Evolutionary conservation across 2,797 vertebrate species (phyloP), one percentile per base, ranked within the genome.

Genomic region (Antennarius maculatus): DNA sequence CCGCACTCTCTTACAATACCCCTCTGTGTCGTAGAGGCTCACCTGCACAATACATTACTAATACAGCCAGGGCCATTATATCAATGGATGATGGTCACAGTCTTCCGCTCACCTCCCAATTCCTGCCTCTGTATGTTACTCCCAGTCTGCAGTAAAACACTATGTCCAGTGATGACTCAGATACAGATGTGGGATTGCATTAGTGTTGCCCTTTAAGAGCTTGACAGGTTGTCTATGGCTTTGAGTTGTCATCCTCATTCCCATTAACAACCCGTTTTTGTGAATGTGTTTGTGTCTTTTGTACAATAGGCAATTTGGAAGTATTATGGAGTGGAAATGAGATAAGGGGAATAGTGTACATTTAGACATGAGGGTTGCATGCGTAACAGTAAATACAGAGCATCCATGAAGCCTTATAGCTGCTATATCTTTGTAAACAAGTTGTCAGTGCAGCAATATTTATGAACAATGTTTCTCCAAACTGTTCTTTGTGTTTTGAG

Each of bases 171-270:
- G 76, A 84, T 75, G 82, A 78, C 80, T 83, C 84, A 90, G 89
- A 92, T 91, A 89, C 90, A 92, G 87, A 90, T 88, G 89, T 89
- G 90, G 89, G 88, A 92, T 92, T 88, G 83, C 87, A 90, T 93
- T 91, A 92, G 90, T 73, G 79, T 82, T 86, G 89, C 88, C 83
- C 82, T 88, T 83, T 15, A 86, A 85, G 84, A 85, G 86, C 83
- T 78, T 88, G 90, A 92, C 91, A 92, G 90, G 87, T 90, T 90
- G 87, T 92, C 92, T 86, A 87, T 88, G 86, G 84, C 84, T 76
- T 75, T 62, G 76, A 89, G 82, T 89, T 83, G 89, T 83, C 76
- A 50, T 85, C 79, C 83, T 78, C 70, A 52, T 90, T 80, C 85
- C 89, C 81, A 92, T 92, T 89, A 92, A 91, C 87, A 84, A 80